Conservation (phyloP, 2,888 invertebrate species). For the Sicus ferrugineus region DNA sequence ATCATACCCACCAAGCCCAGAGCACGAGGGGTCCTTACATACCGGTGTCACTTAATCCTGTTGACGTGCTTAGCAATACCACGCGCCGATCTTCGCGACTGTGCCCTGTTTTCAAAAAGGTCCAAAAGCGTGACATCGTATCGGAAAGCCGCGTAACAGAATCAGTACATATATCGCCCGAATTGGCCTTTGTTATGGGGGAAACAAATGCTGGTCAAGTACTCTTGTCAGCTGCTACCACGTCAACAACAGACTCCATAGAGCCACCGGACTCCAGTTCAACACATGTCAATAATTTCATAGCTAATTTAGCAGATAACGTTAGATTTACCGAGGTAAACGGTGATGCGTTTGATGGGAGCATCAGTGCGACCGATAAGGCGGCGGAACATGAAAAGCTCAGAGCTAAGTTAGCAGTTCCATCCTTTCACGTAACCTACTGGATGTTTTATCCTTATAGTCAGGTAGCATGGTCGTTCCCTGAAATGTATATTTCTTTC, state of each 20-base stretch:
- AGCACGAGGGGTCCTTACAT: conserved; percentile 58
- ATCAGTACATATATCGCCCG: not conserved
- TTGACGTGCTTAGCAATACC: conserved; percentile 51
- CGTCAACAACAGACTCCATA: not conserved
- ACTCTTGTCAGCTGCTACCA: not conserved
- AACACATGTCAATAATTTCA: conserved; percentile 57
- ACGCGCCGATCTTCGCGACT: conserved; percentile 57
- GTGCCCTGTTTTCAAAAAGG: conserved; percentile 37
- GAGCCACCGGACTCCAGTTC: conserved; percentile 29
- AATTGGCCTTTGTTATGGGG: not conserved
- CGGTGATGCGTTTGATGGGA: conserved; percentile 52
- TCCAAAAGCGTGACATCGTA: conserved; percentile 2
- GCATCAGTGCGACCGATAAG: conserved; percentile 42
- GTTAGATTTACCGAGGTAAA: conserved; percentile 58
- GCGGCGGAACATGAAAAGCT: conserved; percentile 21
- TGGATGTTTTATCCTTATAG: conserved; percentile 78
- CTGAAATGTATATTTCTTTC: not conserved
- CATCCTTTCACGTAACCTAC: conserved; percentile 72
- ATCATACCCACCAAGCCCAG: conserved; percentile 22
- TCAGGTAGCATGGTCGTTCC: conserved; percentile 54
- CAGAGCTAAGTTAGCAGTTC: conserved; percentile 48
- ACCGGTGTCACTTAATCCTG: conserved; percentile 58
- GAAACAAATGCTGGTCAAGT: too few relatives aligned
- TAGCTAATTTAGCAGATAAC: conserved; percentile 61
- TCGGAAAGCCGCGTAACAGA: too few relatives aligned